phyloP scores from a whole-genome alignment of 2,797 vertebrate species.

The Sparus aurata region DNA sequence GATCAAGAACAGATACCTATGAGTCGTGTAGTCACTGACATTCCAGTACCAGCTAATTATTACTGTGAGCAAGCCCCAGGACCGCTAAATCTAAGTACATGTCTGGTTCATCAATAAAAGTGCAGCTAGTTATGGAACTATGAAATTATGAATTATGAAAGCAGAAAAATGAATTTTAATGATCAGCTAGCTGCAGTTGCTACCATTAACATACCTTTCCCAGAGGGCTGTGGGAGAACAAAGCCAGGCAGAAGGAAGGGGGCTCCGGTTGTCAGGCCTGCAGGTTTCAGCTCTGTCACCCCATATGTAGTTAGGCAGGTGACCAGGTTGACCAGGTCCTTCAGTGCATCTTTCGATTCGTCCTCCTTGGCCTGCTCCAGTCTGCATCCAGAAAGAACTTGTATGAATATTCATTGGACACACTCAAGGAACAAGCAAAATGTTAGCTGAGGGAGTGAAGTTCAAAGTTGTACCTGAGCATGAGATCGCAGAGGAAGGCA shows the following conservation, averaged over 20 bases:
- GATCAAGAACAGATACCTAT: not conserved
- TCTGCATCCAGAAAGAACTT: conserved; percentile 76
- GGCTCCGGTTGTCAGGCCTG: conserved; percentile 94
- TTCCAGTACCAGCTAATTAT: not conserved
- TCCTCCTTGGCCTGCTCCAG: conserved; percentile 98
- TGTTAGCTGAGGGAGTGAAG: too few relatives aligned
- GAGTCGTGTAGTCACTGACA: not conserved
- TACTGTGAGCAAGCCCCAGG: not conserved
- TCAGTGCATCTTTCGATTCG: conserved; percentile 96
- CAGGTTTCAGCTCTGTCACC: conserved; percentile 94
- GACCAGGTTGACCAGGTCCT: conserved; percentile 97
- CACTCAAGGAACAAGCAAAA: too few relatives aligned
- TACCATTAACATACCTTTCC: conserved; percentile 89
- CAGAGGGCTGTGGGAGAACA: conserved; percentile 93
- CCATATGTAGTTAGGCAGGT: conserved; percentile 96
- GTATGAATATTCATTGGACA: not conserved
- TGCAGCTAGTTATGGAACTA: not conserved
- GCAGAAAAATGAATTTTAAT: not conserved
- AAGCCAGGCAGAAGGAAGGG: conserved; percentile 97
- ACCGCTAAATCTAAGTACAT: not conserved
- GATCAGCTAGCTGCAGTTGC: not conserved
- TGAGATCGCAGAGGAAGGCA: conserved; percentile 96
- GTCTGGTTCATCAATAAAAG: not conserved
- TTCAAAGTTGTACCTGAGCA: conserved; percentile 88
- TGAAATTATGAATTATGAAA: not conserved